phyloP scores from a whole-genome alignment of 2,888 invertebrate species.

The Willowsia nigromaculata region DNA sequence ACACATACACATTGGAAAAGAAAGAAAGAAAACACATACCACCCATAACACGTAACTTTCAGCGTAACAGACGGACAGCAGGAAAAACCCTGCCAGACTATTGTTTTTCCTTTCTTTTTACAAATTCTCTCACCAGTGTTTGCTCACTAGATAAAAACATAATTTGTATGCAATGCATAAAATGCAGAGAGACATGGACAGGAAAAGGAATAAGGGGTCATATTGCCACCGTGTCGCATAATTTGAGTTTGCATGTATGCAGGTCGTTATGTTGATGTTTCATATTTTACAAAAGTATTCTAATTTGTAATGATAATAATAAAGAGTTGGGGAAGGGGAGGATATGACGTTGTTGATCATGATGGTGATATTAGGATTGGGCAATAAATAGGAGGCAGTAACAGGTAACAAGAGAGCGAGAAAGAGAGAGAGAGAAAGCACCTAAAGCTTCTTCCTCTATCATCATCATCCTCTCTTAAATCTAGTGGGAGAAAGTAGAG shows the following conservation, averaged over 20 bases:
- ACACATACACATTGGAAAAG: neutral
- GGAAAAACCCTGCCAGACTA: neutral
- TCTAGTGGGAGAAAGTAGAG: neutral
- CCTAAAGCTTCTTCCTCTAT: neutral
- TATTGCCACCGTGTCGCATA: neutral
- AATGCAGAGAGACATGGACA: neutral
- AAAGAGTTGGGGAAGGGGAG: neutral
- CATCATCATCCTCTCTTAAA: neutral
- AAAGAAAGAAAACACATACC: slow-evolving; percentile 28
- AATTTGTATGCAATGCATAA: slow-evolving; percentile 30
- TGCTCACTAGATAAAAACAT: neutral
- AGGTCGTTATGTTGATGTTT: neutral
- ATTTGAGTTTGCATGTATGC: neutral
- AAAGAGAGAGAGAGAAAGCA: neutral
- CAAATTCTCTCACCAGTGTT: neutral
- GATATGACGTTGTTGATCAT: neutral
- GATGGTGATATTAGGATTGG: slow-evolving; percentile 25
- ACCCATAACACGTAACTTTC: slow-evolving; percentile 33
- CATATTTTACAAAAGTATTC: neutral
- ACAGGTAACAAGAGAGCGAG: slow-evolving; percentile 50
- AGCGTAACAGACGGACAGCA: slow-evolving; percentile 26
- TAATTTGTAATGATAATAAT: neutral
- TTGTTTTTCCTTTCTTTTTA: neutral
- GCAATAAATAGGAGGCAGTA: slow-evolving; percentile 42
- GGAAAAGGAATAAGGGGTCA: neutral